Evolutionary conservation across 2,797 vertebrate species (phyloP), one percentile per base, ranked within the genome.

Genomic region (Arnoldichthys spilopterus): DNA sequence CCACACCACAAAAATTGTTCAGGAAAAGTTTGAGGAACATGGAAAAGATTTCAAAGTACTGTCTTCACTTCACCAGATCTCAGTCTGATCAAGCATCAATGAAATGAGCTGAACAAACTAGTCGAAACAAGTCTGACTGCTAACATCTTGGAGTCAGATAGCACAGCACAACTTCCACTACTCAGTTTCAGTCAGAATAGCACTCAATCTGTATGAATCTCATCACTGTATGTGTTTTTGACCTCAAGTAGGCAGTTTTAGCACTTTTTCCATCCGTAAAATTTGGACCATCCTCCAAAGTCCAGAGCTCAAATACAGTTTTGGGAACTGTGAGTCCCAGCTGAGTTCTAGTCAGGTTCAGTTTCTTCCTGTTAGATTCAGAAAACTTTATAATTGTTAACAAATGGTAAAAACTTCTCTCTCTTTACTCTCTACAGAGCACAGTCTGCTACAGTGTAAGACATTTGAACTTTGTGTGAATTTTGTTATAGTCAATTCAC

Each of bases 341-440:
- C 6, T 43, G 37, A 34, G 61, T 34, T 20, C 61, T 6, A 34
- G 34, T 11, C 20, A 26, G 47, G 22, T 69, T 30, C 15, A 28
- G 40, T 72, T 22, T 78, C 58, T 78, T 53, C 9, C 54, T 28
- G 26, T 70, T 43, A 58, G 28, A 24, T n/a, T n/a, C n/a, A n/a
- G n/a, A n/a, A n/a, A n/a, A n/a, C n/a, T n/a, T n/a, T n/a, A n/a
- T n/a, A n/a, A n/a, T n/a, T n/a, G n/a, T n/a, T n/a, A 30, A n/a
- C 24, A 18, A 68, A 61, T 32, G n/a, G 20, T 40, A 40, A 54
- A 49, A 45, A 53, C 58, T n/a, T 16, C 51, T 15, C 4, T 16
- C 7, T 24, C 13, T 43, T 9, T 76, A 6, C 37, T 34, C 53
- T 72, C 12, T 30, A 6, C 26, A 53, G 62, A 62, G 45, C 47